Base-by-base conservation (phyloP, 23 tunicate species). In the Trididemnum nubilum region DNA sequence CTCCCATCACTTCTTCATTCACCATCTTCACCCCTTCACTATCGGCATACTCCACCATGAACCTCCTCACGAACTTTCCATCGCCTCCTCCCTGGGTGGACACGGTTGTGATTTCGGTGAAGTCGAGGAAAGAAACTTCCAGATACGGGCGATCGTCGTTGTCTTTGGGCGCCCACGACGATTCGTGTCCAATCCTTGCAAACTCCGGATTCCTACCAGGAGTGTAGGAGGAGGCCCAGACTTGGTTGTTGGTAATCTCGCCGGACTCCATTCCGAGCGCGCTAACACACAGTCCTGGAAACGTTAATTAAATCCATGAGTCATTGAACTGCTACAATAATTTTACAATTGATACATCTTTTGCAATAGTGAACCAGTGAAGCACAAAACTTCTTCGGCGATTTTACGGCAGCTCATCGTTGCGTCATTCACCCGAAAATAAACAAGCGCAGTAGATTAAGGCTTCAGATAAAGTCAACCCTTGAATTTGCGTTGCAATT, bases 211-310 rank as follows among this genome's bases (percentile, higher is more conserved):
- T 71, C 25, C 63, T 70, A 25, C 77, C 83, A 2, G 83, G 58
- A 4, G 51, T 39, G 52, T 39, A 75, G 1, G 90, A 80, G 27
- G 96, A 85, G 7, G 96, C 96, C 51, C 39, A 52, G 27, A 90
- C 73, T 36, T 67, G 79, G 25, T 81, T 79, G 66, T 90, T 86
- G 3, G 44, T 63, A 34, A 90, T 90, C 12, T 24, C 69, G 3
- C 96, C 90, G 0, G 96, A 85, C 65, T 85, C 83, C 82, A 90
- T 80, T 30, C 96, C 96, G 25, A 90, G 61, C 18, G 82, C 86
- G 28, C 64, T 73, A 29, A 31, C 72, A 40, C 96, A 90, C 1
- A 64, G 60, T n/a, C 82, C 92, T 87, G 72, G 24, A 28, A 30
- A 22, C 22, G n/a, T 49, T 49, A n/a, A n/a, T n/a, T n/a, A n/a